Evolutionary conservation across 2,888 invertebrate species (phyloP), one percentile per base, ranked within the genome.

Genomic region (Cantharis nigra): DNA sequence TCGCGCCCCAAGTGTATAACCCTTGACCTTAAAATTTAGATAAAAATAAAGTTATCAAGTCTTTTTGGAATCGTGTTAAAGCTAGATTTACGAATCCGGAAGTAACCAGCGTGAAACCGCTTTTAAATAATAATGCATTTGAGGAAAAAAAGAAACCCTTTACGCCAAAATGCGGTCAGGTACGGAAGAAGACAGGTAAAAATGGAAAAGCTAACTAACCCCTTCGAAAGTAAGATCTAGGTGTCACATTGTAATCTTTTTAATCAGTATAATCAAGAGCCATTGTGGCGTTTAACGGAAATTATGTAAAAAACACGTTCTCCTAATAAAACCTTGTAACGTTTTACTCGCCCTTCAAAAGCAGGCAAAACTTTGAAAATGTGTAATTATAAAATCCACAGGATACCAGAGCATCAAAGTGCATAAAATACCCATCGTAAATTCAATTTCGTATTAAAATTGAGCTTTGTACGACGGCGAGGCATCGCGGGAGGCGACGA

Each of bases 371-470:
- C 73, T 81, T 69, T 64, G 73, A 83, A 83, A 84, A 84, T 83
- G 80, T 81, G 85, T 87, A 87, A 87, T 87, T 87, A 87, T 85
- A 84, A 85, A 86, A 85, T 85, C 87, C 81, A 83, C 87, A 84
- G 87, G 87, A 86, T 84, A 83, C 85, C 86, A 83, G 83, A 85
- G 84, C 86, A 86, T 86, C 86, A 86, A 86, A 86, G 86, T 86
- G 86, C 85, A 85, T 84, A 84, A 86, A 85, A 85, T 85, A 85
- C 85, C 84, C 86, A 84, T 84, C 84, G 82, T 82, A 86, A 87
- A 87, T 87, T 86, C 86, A 87, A 87, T 87, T 86, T 86, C 84
- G 83, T 81, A 85, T 86, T 86, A 86, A 86, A 86, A 85, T 85
- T 81, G 86, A 84, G 86, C 85, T 85, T 85, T 85, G 85, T 84